phyloP scores from a whole-genome alignment of 2,113 vertebrate genomes.

The Cyanistes caeruleus region DNA sequence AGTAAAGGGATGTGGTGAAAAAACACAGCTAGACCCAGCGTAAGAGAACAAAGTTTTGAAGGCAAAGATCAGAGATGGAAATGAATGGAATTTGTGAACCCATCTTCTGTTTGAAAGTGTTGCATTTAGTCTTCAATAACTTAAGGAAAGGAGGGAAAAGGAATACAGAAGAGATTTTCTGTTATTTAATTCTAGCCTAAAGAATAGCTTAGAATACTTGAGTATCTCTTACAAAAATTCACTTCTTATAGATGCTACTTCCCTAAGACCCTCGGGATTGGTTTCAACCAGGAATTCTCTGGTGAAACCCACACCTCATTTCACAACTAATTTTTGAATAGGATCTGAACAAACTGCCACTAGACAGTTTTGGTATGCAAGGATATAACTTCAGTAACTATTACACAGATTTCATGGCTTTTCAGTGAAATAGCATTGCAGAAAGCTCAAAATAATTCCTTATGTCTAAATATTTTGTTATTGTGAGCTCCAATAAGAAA shows the following conservation, averaged over 20 bases:
- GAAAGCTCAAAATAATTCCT: neutral
- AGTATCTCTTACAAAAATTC: neutral
- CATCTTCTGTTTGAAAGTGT: neutral
- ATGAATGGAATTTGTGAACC: neutral
- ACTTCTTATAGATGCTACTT: neutral
- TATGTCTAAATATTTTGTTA: neutral
- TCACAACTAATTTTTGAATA: neutral
- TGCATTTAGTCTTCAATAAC: neutral
- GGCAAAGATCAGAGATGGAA: neutral
- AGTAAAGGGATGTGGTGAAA: neutral
- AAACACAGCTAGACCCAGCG: neutral
- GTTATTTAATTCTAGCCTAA: neutral
- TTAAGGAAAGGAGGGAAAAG: neutral
- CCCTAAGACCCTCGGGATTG: neutral
- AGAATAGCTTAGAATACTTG: neutral
- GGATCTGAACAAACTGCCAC: neutral
- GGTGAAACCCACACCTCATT: neutral
- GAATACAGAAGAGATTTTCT: neutral
- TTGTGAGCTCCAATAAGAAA: neutral
- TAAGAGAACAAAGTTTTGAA: neutral
- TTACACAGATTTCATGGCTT: neutral
- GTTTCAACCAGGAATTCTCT: neutral
- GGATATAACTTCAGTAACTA: neutral
- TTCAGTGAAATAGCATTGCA: neutral
- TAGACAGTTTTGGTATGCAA: neutral